A percentile compares a stretch with the other conserved stretches of the same genome.
Evolutionary conservation across 2,797 vertebrate species (phyloP).

Genomic region (Malacoraja senta): DNA sequence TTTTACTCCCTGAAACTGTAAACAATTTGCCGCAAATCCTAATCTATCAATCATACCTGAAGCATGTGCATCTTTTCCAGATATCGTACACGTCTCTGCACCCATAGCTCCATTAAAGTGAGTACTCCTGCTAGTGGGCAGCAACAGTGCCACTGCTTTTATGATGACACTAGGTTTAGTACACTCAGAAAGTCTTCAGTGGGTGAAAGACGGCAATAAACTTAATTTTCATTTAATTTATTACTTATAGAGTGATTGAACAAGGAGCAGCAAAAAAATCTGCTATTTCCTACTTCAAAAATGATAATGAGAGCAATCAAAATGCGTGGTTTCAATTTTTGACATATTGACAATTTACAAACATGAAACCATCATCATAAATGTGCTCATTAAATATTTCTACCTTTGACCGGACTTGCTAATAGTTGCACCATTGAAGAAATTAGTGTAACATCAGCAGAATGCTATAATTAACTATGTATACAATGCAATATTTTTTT

Average conservation of each 20-base stretch:
- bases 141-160: background rate
- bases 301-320: background rate
- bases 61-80: background rate
- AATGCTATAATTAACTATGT: background rate
- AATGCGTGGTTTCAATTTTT: background rate
- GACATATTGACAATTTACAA: background rate
- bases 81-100: background rate
- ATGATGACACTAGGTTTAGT: background rate
- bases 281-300: background rate
- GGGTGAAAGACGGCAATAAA: background rate
- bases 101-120: background rate
- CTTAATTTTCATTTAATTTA: background rate
- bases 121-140: background rate
- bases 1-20: background rate
- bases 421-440: background rate
- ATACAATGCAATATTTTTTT: background rate
- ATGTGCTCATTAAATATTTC: conserved; percentile 8
- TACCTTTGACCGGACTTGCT: background rate
- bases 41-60: background rate
- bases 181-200: background rate
- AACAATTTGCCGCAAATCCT: background rate
- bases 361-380: background rate
- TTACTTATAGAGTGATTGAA: background rate
- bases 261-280: background rate
- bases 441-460: background rate